Base-by-base conservation (phyloP, 2,113 vertebrate species). In the Stegostoma tigrinum region DNA sequence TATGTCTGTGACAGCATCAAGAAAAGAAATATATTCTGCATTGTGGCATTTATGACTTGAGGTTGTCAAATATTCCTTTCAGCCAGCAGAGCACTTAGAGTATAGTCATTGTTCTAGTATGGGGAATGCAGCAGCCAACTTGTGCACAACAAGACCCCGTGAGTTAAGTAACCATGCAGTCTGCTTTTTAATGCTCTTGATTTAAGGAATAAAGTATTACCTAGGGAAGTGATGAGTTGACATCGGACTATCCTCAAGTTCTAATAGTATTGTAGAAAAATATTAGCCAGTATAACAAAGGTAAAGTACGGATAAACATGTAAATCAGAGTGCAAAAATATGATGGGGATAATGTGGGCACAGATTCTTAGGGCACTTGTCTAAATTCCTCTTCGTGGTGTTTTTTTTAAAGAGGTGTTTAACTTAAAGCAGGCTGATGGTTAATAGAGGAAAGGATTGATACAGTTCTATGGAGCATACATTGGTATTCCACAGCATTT, bases 361-460 rank as follows among this genome's bases (percentile, higher is more conserved):
- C 61, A 66, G 38, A 93, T 93, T 34, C 61, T 93, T 19, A 38
- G 55, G 8, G 55, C 17, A 66, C 23, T 89, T 89, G 61, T 23
- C n/a, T 66, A 19, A 93, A 19, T 38, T 93, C 66, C 61, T 6
- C 66, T n/a, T 38, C 89, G 5, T 30, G 30, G 34, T 34, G 1
- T 17, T 67, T 93, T 64, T 38, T 66, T 17, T 34, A 93, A 61
- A 66, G 61, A 34, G 17, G 34, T 93, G 38, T 93, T 67, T 93
- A 93, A 93, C 64, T 93, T 67, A 90, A 91, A 93, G 8, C 38
- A n/a, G 66, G 19, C 89, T 67, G 55, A n/a, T 91, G 89, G 38
- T 52, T 48, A 86, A 42, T 23, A 87, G 61, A 64, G 87, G 12
- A 90, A 17, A n/a, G 52, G 52, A 90, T 61, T 90, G 87, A 64